Base-by-base conservation (phyloP, 2,113 vertebrate species). In the Dendrocopos noguchii region DNA sequence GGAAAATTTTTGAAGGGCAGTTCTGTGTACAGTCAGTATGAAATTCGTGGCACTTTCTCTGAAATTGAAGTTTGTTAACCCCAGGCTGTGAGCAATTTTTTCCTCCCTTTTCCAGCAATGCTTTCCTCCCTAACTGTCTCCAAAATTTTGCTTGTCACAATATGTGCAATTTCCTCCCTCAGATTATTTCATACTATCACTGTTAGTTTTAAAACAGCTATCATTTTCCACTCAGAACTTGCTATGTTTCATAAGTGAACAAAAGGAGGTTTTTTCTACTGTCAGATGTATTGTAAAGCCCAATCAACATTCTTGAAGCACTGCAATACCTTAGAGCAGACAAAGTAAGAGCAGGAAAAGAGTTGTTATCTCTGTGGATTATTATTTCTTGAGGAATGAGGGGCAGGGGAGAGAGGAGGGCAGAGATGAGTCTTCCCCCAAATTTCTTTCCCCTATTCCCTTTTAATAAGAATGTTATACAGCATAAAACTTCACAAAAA, bases 401-500 rank as follows among this genome's bases (percentile, higher is more conserved):
- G 8, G 12, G 34, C 33, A 25, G 7, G 10, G 27, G 24, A 39
- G n/a, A 19, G 5, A 1, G 2, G 6, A 13, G 9, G 34, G 17
- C n/a, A 20, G 12, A 2, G 2, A 6, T 12, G 7, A 61, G 34
- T 60, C 79, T 84, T 89, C 39, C 22, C n/a, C 44, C 12, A 60
- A 87, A 87, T 95, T 81, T 81, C 63, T 80, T 93, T 85, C 50
- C 18, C 74, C 80, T 61, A 31, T 66, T 95, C 67, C 28, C 39
- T 93, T 94, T 90, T 74, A 84, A 84, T n/a, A 94, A 24, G 78
- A 95, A 83, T 15, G 83, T 55, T 34, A 63, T 21, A 63, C 34
- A 50, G 70, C 86, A 88, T 67, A 96, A 88, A 65, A 90, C 56
- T 71, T 92, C 80, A 59, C 57, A 94, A 78, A 94, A 71, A 86